Evolutionary conservation across 2,113 vertebrate species (phyloP).

Genomic region (Mesocricetus auratus): DNA sequence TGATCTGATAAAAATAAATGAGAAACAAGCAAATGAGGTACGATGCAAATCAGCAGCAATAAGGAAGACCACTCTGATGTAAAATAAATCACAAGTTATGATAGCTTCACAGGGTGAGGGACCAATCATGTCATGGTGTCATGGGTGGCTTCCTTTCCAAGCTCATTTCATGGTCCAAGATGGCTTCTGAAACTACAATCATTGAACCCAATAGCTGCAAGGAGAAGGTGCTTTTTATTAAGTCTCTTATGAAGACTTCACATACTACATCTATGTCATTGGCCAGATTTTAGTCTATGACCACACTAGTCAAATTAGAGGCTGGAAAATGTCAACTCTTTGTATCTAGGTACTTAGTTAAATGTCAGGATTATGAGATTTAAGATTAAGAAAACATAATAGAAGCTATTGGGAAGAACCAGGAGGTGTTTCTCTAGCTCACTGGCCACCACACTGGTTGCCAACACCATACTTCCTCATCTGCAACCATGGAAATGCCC

Average conservation of each 20-base stretch:
- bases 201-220: background rate
- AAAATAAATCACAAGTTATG: background rate
- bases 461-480: too few relatives aligned
- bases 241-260: background rate
- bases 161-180: background rate
- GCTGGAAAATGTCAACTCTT: background rate
- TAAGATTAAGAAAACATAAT: background rate
- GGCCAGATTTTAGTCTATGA: background rate
- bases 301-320: background rate
- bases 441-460: background rate
- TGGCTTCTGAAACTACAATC: background rate
- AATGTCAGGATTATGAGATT: constrained; percentile 6
- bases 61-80: background rate
- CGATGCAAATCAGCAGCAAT: background rate
- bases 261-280: background rate
- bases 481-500: background rate
- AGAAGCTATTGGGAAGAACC: background rate
- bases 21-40: constrained; percentile 3
- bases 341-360: background rate
- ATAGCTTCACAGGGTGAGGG: background rate
- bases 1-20: background rate
- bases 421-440: background rate
- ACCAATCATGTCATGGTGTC: background rate
- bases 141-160: background rate
- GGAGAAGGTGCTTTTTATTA: background rate